A percentile compares a stretch with the other conserved stretches of the same genome.
These are phyloP conservation scores for Lycorma delicatula DNA, from an alignment of 1,140 invertebrate species.

Conservation along the genomic window DNA sequence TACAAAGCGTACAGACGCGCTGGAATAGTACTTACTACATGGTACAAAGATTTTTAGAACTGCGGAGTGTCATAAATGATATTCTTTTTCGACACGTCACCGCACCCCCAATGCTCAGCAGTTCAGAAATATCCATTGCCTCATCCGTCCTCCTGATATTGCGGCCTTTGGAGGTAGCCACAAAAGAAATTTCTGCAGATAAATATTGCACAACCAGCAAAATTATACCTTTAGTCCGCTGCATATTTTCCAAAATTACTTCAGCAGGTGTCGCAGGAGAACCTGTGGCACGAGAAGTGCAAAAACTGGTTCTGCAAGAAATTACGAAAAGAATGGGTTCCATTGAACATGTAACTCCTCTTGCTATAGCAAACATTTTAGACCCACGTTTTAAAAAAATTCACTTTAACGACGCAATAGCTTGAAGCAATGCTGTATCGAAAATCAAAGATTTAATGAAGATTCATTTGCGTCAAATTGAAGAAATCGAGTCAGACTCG, in stretches of 20 bases:
- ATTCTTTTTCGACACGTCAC: conserved; percentile 11
- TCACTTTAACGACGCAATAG: conserved; percentile 19
- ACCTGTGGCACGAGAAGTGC: conserved; percentile 3
- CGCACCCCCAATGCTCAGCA: conserved; percentile 14
- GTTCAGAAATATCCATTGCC: conserved; percentile 8
- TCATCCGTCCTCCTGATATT: conserved; percentile 12
- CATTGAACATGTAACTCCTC: conserved; percentile 27
- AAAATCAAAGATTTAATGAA: too few relatives aligned
- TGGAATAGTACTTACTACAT: conserved; percentile 36
- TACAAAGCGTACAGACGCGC: conserved; percentile 30
- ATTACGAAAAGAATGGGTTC: conserved; percentile 7
- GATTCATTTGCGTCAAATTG: too few relatives aligned
- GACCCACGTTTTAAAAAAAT: conserved; percentile 36
- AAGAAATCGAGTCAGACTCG: too few relatives aligned
- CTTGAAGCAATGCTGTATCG: too few relatives aligned
- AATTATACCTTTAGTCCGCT: conserved; percentile 11
- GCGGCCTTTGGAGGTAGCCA: conserved; percentile 6
- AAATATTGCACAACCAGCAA: conserved; percentile 12
- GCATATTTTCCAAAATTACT: conserved; percentile 2
- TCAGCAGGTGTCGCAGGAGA: not conserved
- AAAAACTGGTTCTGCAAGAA: conserved; percentile 4
- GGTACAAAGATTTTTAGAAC: conserved; percentile 30
- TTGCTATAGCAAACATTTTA: conserved; percentile 33
- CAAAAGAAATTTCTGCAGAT: conserved; percentile 8
- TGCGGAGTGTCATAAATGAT: conserved; percentile 16